Conservation (phyloP, 2,113 vertebrate genomes). For the Neodontobutis hainanensis region DNA sequence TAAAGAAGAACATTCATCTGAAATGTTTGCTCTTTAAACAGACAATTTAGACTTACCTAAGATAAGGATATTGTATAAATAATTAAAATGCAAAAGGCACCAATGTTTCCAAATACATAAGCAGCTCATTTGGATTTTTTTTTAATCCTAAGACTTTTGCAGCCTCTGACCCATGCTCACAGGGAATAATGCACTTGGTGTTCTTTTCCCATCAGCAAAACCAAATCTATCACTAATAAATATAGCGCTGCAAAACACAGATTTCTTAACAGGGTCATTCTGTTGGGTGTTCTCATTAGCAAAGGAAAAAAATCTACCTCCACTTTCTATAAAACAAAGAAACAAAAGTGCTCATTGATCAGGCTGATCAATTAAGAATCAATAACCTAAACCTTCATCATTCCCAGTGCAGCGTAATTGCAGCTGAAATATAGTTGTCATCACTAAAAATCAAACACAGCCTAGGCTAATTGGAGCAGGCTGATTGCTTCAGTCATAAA, state of each 20-base stretch:
- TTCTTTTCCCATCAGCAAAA: constrained; percentile 50
- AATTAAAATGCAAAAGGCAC: constrained; percentile 31
- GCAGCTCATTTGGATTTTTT: constrained; percentile 48
- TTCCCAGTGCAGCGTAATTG: constrained; percentile 79
- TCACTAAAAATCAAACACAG: constrained; percentile 78
- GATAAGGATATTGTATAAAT: not conserved
- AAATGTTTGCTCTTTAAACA: constrained; percentile 9
- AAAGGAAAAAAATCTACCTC: constrained; percentile 63
- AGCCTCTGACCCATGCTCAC: constrained; percentile 55
- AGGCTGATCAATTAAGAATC: constrained; percentile 78
- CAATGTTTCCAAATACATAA: constrained; percentile 39
- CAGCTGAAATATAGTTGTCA: constrained; percentile 80
- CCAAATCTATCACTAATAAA: constrained; percentile 44
- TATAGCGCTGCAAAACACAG: constrained; percentile 36
- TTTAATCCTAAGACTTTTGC: constrained; percentile 29
- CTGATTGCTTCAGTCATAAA: constrained; percentile 63
- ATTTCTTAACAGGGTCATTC: constrained; percentile 56
- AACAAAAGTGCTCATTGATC: constrained; percentile 83
- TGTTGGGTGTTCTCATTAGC: constrained; percentile 68
- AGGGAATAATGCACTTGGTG: constrained; percentile 52
- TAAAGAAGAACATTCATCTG: constrained; percentile 4
- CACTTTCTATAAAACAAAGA: constrained; percentile 72
- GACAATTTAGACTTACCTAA: constrained; percentile 10
- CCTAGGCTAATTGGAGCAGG: constrained; percentile 76
- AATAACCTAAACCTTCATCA: constrained; percentile 84